These are phyloP conservation scores for Aphelinus certus DNA, from an alignment of 1,140 invertebrate genomes.

Conservation along the genomic window DNA sequence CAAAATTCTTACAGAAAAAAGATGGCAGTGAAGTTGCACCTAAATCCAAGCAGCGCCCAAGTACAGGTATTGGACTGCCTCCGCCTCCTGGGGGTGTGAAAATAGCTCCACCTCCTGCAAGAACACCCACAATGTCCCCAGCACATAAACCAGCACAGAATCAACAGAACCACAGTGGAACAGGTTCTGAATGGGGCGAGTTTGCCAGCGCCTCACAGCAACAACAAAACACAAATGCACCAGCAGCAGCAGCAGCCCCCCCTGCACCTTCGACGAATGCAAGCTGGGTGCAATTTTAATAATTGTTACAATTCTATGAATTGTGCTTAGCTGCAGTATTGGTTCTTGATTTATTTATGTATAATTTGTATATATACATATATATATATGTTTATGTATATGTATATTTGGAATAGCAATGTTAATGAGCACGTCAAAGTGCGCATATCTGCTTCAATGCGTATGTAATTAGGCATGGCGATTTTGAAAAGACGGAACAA, in stretches of 20 bases:
- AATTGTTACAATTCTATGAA: slow-evolving; percentile 39
- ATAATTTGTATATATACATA: slow-evolving; percentile 46
- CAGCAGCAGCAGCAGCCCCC: slow-evolving; percentile 48
- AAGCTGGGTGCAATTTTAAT: slow-evolving; percentile 81
- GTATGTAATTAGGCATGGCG: slow-evolving; percentile 13
- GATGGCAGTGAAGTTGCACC: slow-evolving; percentile 78
- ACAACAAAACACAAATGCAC: slow-evolving; percentile 46
- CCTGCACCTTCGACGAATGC: slow-evolving; percentile 64
- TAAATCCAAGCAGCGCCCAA: slow-evolving; percentile 71
- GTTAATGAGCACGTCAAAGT: slow-evolving; percentile 26
- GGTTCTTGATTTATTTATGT: slow-evolving; percentile 50
- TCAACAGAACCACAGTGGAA: slow-evolving; percentile 63
- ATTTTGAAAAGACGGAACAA: slow-evolving; percentile 16
- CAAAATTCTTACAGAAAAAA: slow-evolving; percentile 77
- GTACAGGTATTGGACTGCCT: slow-evolving; percentile 75
- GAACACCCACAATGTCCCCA: slow-evolving; percentile 75
- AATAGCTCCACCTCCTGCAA: slow-evolving; percentile 73
- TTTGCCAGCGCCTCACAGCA: slow-evolving; percentile 71
- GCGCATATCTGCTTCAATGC: slow-evolving; percentile 31
- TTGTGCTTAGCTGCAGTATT: slow-evolving; percentile 47
- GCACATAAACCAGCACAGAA: slow-evolving; percentile 71
- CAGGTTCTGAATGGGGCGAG: slow-evolving; percentile 79
- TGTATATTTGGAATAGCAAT: slow-evolving; percentile 40
- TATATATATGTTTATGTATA: slow-evolving; percentile 20
- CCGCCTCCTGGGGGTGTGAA: slow-evolving; percentile 84